Evolutionary conservation across 2,888 invertebrate genomes (phyloP), one percentile per base, ranked within the genome.

Genomic region (Acrocyrtus sp.): DNA sequence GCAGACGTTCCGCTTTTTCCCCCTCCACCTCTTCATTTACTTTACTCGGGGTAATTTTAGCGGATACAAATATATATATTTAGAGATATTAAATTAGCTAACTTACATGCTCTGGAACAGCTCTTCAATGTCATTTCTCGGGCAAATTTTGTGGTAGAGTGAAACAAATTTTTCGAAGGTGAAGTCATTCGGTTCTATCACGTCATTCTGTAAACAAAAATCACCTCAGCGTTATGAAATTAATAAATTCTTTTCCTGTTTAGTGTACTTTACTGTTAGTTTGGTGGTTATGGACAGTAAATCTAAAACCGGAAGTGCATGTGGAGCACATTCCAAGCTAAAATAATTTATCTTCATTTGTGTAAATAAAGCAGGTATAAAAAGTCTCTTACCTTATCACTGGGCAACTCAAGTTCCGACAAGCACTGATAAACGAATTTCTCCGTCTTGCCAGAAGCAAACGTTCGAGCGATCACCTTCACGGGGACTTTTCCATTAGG

Each of bases 391-490:
- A 89, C 89, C 85, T 96, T 96, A 70, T 95, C 97, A 75, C 93
- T 92, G 0, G 98, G 97, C 78, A 99, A 88, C 24, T 93, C 95
- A 76, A 98, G 88, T 83, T 98, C 98, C 62, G 93, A 91, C 78
- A 99, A 88, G 85, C 95, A 96, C 84, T 98, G 97, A 87, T 98
- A 98, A 39, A 99, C 96, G 84, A 98, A 88, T 85, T 96, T 98
- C 86, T 99, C 99, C 3, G 98, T 97, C 87, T 97, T 97, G 39
- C 99, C 99, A n/a, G 98, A 98, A 2, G 98, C 98, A 86, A 99
- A 99, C 69, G 98, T 99, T 83, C 95, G 89, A 65, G 97, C 96
- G 39, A 99, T 93, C 57, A 96, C 94, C 87, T 96, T 94, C 2
- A 98, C 96, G 1, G 98, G 98, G 68, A 99, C 97, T 86, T 96